Evolutionary conservation across 2,113 vertebrate genomes (phyloP), one percentile per base, ranked within the genome.

Genomic region (Chloropsis hardwickii): DNA sequence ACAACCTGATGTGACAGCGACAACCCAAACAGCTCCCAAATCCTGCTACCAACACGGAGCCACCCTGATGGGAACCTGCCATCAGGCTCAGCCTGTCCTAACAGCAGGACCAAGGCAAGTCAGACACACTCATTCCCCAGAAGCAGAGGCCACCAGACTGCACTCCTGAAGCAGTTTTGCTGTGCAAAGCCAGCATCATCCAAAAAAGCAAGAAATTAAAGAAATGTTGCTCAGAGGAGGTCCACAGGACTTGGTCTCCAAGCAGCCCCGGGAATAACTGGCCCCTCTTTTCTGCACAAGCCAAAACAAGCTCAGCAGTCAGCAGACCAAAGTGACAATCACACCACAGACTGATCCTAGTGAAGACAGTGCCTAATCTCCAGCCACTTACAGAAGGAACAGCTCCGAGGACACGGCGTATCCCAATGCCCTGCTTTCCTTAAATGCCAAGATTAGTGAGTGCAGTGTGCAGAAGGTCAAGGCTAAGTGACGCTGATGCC

Each of bases 401-500:
- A 45, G 87, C 81, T 72, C 78, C 0, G 47, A 94, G 95, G 90
- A 94, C 96, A 48, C 18, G 0, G 2, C 6, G 64, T 88, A 83
- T 77, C 72, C 77, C 61, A 23, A 45, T 20, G 69, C 67, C 82
- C 78, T 5, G 71, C 88, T 86, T 22, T 66, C 90, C 90, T 90
- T 58, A 44, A 60, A 67, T 11, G 53, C 81, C 9, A 39, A 73
- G 92, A 95, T 78, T 64, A 93, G 76, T 2, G 44, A 87, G 73
- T 1, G 2, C 40, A 9, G 88, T 0, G 11, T 16, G 56, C 85
- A 83, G 90, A 83, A 96, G 86, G 86, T 94, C 93, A 95, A 21
- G 85, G 93, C 80, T 19, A 48, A 71, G 76, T 83, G 93, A 96
- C 56, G 90, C 76, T n/a, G 90, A 86, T 60, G 95, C 86, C 88